Evolutionary conservation across 92 coral and sea anemone species (phyloP).

Genomic region (Umimayanthus kanabou): DNA sequence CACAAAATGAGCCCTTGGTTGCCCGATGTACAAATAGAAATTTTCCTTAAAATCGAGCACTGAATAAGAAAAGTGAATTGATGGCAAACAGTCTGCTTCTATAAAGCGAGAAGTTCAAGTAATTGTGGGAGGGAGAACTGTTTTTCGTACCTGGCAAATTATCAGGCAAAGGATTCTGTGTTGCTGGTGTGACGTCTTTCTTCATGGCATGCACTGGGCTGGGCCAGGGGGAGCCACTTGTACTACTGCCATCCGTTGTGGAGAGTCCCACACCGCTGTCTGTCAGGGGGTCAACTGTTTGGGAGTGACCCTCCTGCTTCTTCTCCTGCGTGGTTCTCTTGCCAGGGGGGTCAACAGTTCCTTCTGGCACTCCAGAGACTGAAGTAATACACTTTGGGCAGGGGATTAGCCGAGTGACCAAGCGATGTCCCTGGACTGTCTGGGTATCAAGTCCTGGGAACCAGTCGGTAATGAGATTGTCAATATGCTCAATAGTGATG

Average conservation of each 20-base stretch:
- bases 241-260: constrained; percentile 84
- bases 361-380: constrained; percentile 61
- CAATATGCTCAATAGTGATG: constrained; percentile 87
- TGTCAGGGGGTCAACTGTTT: constrained; percentile 23
- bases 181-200: constrained; percentile 9
- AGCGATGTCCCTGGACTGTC: constrained; percentile 93
- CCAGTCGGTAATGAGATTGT: constrained; percentile 97
- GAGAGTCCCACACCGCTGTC: constrained; percentile 80
- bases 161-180: constrained; percentile 4
- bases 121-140: neutral
- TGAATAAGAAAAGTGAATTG: too few species aligned
- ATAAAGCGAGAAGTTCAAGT: too few species aligned
- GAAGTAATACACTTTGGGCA: constrained; percentile 86
- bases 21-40: too few species aligned
- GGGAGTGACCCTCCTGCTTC: neutral
- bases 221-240: constrained; percentile 90
- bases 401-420: constrained; percentile 87
- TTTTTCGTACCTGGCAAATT: constrained; percentile 11
- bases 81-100: too few species aligned
- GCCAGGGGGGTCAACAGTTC: constrained; percentile 18
- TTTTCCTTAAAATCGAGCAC: too few species aligned
- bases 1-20: too few species aligned
- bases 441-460: constrained; percentile 97
- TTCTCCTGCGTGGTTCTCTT: constrained; percentile 21
- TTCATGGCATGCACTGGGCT: constrained; percentile 77